These are phyloP conservation scores for Coboldia fuscipes DNA, from an alignment of 1,140 invertebrate genomes.

Conservation along the genomic window DNA sequence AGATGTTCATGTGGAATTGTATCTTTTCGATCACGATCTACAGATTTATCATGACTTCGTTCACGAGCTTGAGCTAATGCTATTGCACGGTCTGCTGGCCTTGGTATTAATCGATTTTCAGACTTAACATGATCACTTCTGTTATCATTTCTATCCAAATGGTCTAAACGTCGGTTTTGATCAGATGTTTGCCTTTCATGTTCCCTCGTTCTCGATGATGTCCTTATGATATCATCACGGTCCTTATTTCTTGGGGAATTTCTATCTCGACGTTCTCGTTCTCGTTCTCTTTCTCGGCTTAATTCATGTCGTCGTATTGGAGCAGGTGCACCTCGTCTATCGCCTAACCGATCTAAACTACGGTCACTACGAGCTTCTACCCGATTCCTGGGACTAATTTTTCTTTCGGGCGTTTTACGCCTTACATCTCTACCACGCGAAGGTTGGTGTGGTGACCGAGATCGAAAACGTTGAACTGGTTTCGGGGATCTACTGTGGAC, in stretches of 20 bases:
- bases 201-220: slow-evolving; percentile 36
- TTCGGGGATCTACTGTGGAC: not conserved
- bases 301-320: slow-evolving; percentile 17
- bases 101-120: slow-evolving; percentile 5
- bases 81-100: slow-evolving; percentile 13
- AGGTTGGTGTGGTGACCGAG: not conserved
- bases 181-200: slow-evolving; percentile 25
- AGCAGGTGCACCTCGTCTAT: not conserved
- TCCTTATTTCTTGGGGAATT: slow-evolving; percentile 30
- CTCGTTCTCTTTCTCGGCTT: slow-evolving; percentile 25
- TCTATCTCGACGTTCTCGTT: slow-evolving; percentile 21
- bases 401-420: not conserved
- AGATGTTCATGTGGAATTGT: slow-evolving; percentile 6
- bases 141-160: slow-evolving; percentile 14
- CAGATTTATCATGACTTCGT: slow-evolving; percentile 14
- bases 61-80: slow-evolving; percentile 7
- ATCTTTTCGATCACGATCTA: slow-evolving; percentile 10
- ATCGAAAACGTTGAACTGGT: not conserved
- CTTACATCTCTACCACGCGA: not conserved
- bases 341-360: not conserved
- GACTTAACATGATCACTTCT: slow-evolving; percentile 1
- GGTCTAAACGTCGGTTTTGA: slow-evolving; percentile 21
- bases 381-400: not conserved
- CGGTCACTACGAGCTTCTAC: not conserved
- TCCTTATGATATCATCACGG: slow-evolving; percentile 31